Evolutionary conservation across 1,140 invertebrate species (phyloP), one percentile per base, ranked within the genome.

Genomic region (Andrena cerasifolii): DNA sequence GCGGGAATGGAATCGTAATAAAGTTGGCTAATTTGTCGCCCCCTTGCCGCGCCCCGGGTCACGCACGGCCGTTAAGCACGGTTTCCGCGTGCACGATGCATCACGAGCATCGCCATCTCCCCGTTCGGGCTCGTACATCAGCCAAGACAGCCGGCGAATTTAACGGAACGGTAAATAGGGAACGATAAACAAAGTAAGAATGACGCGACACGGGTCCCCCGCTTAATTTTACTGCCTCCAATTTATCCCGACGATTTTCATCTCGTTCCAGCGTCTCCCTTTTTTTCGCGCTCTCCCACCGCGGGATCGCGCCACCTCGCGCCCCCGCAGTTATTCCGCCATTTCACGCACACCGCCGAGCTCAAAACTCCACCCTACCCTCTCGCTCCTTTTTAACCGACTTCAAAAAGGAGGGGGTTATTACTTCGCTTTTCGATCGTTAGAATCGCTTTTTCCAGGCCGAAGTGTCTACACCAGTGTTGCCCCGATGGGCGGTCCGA

Each of bases 181-280:
- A 21, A 43, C 61, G 24, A 63, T 47, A 47, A 63, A 63, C 40
- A 63, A 63, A 63, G 21, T 63, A 63, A 63, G 61, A 63, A 63
- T 45, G 43, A 63, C 40, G 36, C 59, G 24, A 10, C 28, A 1
- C 56, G 18, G 18, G 58, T 14, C 3, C 16, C 21, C 4, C 40
- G 40, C 61, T 47, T 63, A 28, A 63, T 63, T 63, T 47, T 18
- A 63, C 61, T 7, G 40, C 40, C 21, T 26, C 40, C 36, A 24
- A 45, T 63, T 63, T 40, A 45, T 63, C 26, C 26, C 24, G 21
- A 43, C 61, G 21, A 63, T 47, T 63, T 45, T 14, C 24, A 14
- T 16, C 59, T 16, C 12, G 8, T 31, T 31, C 16, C 14, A 14
- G 49, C 3, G 18, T 18, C 51, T 10, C 1, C 10, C 1, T n/a